Evolutionary conservation across 2,797 vertebrate species (phyloP).

Genomic region (Spondyliosoma cantharus): DNA sequence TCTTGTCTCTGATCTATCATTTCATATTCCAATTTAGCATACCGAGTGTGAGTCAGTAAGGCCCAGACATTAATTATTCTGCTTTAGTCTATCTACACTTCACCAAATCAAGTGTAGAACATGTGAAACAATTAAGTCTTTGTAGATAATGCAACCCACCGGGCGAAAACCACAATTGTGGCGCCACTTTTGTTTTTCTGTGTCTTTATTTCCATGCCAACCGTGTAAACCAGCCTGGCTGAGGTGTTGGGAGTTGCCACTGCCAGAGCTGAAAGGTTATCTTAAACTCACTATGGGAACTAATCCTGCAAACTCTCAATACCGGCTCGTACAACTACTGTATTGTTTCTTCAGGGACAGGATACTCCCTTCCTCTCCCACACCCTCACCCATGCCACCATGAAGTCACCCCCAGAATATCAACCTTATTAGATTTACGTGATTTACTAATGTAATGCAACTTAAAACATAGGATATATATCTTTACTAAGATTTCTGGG

Average conservation of each 20-base stretch:
- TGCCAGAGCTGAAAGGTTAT: slow-evolving; percentile 62
- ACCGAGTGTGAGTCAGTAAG: not conserved
- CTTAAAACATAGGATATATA: not conserved
- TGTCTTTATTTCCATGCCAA: slow-evolving; percentile 55
- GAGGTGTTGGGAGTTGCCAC: slow-evolving; percentile 53
- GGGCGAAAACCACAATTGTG: slow-evolving; percentile 5
- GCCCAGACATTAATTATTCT: not conserved
- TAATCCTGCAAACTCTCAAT: slow-evolving; percentile 44
- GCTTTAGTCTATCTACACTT: not conserved
- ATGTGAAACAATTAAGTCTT: slow-evolving; percentile 7
- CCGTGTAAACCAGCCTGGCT: slow-evolving; percentile 27
- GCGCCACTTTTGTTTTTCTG: slow-evolving; percentile 41
- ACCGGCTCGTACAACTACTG: slow-evolving; percentile 48
- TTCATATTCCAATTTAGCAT: not conserved
- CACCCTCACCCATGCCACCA: slow-evolving; percentile 50
- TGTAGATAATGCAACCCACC: slow-evolving; percentile 5
- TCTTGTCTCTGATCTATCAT: not conserved
- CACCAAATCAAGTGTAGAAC: not conserved
- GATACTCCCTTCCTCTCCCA: slow-evolving; percentile 72
- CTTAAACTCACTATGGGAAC: slow-evolving; percentile 58
- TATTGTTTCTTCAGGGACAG: slow-evolving; percentile 67
- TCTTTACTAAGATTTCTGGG: not conserved
- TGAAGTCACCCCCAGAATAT: slow-evolving; percentile 32
- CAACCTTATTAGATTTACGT: not conserved
- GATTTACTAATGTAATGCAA: not conserved